Conservation (phyloP, 2,888 invertebrate species). For the Cotesia congregata region DNA sequence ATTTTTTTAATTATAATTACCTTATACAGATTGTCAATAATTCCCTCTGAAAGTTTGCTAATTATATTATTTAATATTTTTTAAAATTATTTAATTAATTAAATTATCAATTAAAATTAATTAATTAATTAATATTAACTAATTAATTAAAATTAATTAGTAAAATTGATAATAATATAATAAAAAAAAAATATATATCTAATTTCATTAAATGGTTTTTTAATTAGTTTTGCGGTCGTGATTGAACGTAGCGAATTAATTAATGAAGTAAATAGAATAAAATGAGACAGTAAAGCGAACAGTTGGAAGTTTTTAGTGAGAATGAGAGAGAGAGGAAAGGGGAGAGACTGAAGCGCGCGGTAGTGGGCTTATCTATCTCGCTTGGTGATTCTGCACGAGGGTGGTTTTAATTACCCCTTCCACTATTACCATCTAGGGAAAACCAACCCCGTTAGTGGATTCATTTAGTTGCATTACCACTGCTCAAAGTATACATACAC, state of each 20-base stretch:
- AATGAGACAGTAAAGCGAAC: slow-evolving; percentile 16
- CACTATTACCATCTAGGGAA: slow-evolving; percentile 55
- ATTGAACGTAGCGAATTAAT: slow-evolving; percentile 28
- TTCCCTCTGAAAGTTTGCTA: not conserved
- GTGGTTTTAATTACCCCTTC: slow-evolving; percentile 68
- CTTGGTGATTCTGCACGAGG: slow-evolving; percentile 45
- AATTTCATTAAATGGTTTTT: not conserved
- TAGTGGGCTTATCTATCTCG: slow-evolving; percentile 45
- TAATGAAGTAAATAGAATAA: slow-evolving; percentile 31
- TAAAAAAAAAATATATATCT: not conserved
- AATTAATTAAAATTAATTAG: not conserved
- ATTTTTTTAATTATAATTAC: not conserved
- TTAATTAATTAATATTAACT: not conserved
- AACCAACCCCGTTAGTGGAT: slow-evolving; percentile 68
- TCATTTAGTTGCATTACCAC: slow-evolving; percentile 67
- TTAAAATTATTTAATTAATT: not conserved
- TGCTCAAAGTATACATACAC: slow-evolving; percentile 42
- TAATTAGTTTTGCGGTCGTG: not conserved
- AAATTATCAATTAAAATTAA: not conserved
- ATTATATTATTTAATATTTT: not conserved
- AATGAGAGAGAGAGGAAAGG: not conserved
- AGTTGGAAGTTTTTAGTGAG: slow-evolving; percentile 3
- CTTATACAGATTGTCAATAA: not conserved
- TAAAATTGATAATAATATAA: too few relatives aligned
- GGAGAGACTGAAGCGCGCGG: slow-evolving; percentile 37